Evolutionary conservation across 2,797 vertebrate genomes (phyloP), one percentile per base, ranked within the genome.

Genomic region (Lacerta viridis): DNA sequence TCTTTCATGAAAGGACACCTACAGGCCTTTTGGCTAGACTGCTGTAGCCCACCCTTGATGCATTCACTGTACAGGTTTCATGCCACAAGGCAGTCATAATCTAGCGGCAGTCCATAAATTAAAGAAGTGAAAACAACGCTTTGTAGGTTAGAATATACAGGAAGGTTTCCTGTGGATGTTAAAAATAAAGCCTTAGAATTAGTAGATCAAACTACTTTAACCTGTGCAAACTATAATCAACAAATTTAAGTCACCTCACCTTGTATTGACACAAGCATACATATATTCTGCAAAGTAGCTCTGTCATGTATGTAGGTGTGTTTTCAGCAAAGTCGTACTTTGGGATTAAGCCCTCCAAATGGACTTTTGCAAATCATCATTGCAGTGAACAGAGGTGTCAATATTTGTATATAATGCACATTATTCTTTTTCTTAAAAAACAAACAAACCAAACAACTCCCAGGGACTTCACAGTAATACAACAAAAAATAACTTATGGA

Each of bases 361-460:
- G 29, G 15, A n/a, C 15, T 11, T 93, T 82, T 78, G 81, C 87
- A 92, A 85, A 89, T 87, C 43, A 89, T 27, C 85, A 92, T 55
- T 89, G 39, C 80, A 93, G 36, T 43, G 83, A 87, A 88, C 33
- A 75, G 18, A 92, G 92, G 75, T 61, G 3, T 76, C n/a, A 72
- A 69, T 88, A 86, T 89, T 55, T 76, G 46, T 33, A 85, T 59
- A 55, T 55, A 55, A 55, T 55, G 88, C 55, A 3, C 39, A 72
- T 55, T 55, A 55, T 55, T 55, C 33, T 72, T 1, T 88, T 72
- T 88, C 20, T 64, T 64, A 23, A 18, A 64, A 61, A 61, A 77
- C 87, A 33, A 86, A 27, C 82, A 5, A 5, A 15, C 50, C 50
- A 55, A 85, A 76, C 39, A 13, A 11, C 2, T 61, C 0, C 29